Conservation (phyloP, 2,888 invertebrate species). For the Cantharis rustica region DNA sequence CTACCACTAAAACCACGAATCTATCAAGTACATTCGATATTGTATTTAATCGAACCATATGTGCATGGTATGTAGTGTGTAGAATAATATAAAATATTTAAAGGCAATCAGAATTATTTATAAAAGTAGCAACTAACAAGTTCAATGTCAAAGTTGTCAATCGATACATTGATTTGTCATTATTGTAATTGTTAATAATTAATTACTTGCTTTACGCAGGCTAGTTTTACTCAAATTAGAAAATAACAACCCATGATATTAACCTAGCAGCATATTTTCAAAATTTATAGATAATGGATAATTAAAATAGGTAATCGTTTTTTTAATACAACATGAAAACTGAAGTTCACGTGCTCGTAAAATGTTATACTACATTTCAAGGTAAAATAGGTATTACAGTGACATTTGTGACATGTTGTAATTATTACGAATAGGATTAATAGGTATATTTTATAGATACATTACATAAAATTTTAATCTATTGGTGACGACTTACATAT, state of each 20-base stretch:
- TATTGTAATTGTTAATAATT: conserved; percentile 6
- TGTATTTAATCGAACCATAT: too few species aligned
- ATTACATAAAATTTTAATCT: not conserved
- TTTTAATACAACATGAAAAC: conserved; percentile 2
- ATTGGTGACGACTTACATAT: not conserved
- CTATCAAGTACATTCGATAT: too few species aligned
- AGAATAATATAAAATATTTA: not conserved
- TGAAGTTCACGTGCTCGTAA: conserved; percentile 1
- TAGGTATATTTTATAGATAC: not conserved
- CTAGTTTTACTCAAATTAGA: not conserved
- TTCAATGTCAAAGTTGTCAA: conserved; percentile 10
- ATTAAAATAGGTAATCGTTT: conserved; percentile 7
- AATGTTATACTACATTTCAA: not conserved
- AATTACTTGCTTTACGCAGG: not conserved
- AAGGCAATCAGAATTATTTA: not conserved
- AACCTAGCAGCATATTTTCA: not conserved
- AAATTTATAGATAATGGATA: not conserved
- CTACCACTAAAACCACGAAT: too few species aligned
- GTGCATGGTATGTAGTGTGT: not conserved
- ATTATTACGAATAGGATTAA: not conserved
- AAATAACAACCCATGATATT: not conserved
- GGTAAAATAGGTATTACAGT: not conserved
- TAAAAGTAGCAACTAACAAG: not conserved
- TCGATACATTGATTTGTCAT: not conserved
- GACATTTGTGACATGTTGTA: not conserved